Conservation (phyloP, 1,140 invertebrate species). For the Limonius californicus region DNA sequence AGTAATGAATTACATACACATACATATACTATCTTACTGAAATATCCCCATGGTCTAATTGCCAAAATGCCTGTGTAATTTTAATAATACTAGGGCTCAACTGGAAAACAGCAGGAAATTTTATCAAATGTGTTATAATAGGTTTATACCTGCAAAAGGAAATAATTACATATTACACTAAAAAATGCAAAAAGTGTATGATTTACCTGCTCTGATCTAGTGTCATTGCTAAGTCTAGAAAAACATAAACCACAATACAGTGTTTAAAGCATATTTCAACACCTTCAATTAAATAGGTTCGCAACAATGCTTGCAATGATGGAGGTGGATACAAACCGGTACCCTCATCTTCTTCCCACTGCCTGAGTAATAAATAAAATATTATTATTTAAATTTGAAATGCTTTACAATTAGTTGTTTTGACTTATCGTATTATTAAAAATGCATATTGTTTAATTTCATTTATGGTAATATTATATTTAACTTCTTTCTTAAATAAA, state of each 20-base stretch:
- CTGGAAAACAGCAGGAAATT: constrained; percentile 73
- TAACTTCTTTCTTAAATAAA: no score
- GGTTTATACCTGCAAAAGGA: constrained; percentile 46
- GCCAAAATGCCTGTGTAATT: constrained; percentile 79
- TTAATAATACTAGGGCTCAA: constrained; percentile 66
- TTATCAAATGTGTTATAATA: constrained; percentile 62
- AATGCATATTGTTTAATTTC: no score
- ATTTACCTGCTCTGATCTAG: constrained; percentile 48
- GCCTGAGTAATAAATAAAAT: constrained; percentile 34
- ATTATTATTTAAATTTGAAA: no score
- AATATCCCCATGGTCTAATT: constrained; percentile 76
- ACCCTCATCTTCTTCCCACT: constrained; percentile 67
- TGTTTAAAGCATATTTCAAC: constrained; percentile 66
- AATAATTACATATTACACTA: no score
- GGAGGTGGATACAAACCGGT: constrained; percentile 76
- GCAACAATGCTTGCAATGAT: constrained; percentile 70
- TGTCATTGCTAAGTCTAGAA: constrained; percentile 71
- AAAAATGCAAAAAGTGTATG: neutral
- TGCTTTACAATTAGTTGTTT: no score
- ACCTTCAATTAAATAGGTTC: constrained; percentile 67
- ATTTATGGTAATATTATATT: no score
- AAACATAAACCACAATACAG: constrained; percentile 71
- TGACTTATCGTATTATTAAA: no score
- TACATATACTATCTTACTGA: no score
- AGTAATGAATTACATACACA: constrained; percentile 1